Evolutionary conservation across 2,113 vertebrate genomes (phyloP), one percentile per base, ranked within the genome.

Genomic region (Psephotus haematonotus): DNA sequence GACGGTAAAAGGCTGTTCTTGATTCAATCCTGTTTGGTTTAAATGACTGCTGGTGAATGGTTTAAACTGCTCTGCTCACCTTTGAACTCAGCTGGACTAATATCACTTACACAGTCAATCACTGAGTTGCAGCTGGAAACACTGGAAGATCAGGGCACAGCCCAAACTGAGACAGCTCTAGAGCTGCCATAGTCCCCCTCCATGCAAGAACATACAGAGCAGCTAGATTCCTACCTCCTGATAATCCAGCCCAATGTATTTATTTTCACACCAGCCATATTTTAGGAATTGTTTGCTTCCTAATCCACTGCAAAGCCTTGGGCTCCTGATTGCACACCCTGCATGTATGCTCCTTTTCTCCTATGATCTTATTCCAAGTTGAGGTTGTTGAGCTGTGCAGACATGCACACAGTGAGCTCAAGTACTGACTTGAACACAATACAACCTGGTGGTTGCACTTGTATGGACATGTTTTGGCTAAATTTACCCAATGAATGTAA

Each of bases 11-110:
- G 44, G 44, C 68, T 62, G 69, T 25, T 80, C 71, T 52, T 70
- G 67, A 67, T 63, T 91, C 91, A 86, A 25, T 63, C 53, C 47
- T 60, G 68, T 81, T 87, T 47, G 60, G 68, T 90, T 93, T 90
- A 81, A 94, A 67, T 33, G 88, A 62, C 79, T 86, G 41, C 75
- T 43, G 64, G 69, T 70, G 63, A 20, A 83, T 53, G 44, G 71
- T 63, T 93, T 83, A 80, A 94, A 46, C 55, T 67, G 46, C 64
- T 70, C 33, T 55, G 55, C 69, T 94, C 55, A 78, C 76, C 80
- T 90, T 55, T 88, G 60, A 69, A 19, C 76, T 31, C 60, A 63
- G 53, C 28, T 25, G 67, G 59, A 29, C 59, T 53, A n/a, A 2
- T 11, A 10, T 47, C 33, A 33, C 29, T 92, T n/a, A 33, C 25